Percentiles rank a stretch among this genome's conserved stretches.
Evolutionary conservation across 2,797 vertebrate species (phyloP).

Genomic region (Synanceia verrucosa): DNA sequence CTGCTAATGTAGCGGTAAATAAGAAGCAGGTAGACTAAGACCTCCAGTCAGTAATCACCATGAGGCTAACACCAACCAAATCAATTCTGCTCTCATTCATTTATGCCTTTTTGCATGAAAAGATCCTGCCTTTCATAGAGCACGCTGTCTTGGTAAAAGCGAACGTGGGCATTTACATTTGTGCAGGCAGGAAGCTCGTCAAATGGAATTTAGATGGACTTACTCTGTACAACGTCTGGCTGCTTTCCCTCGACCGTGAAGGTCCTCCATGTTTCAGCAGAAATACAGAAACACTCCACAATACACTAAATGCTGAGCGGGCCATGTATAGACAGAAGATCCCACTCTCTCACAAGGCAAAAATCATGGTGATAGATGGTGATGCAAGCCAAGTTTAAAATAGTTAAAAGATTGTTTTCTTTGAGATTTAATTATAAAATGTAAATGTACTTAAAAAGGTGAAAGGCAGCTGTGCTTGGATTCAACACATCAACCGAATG

Average conservation of each 20-base stretch:
- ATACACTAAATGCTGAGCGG: background rate
- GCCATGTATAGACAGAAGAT: background rate
- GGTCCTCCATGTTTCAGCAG: conserved; percentile 11
- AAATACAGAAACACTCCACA: background rate
- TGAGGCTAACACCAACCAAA: conserved; percentile 59
- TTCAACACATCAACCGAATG: background rate
- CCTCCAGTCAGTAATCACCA: conserved; percentile 69
- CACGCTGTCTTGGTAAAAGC: conserved; percentile 31
- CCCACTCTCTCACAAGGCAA: background rate
- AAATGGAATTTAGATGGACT: conserved; percentile 4
- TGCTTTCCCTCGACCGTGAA: background rate
- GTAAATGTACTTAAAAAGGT: background rate
- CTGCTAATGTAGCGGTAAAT: conserved; percentile 73
- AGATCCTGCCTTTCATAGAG: conserved; percentile 42
- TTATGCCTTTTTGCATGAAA: conserved; percentile 53
- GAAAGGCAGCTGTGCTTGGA: background rate
- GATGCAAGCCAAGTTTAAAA: background rate
- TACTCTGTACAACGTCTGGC: background rate
- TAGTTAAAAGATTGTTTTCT: background rate
- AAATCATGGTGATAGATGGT: background rate
- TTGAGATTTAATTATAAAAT: background rate
- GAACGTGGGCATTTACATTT: conserved; percentile 6
- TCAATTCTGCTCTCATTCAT: conserved; percentile 59
- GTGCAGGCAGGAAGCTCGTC: conserved; percentile 12
- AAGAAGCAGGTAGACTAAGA: conserved; percentile 67